phyloP scores from a whole-genome alignment of 2,113 vertebrate genomes.

The Tychaedon coryphoeus region DNA sequence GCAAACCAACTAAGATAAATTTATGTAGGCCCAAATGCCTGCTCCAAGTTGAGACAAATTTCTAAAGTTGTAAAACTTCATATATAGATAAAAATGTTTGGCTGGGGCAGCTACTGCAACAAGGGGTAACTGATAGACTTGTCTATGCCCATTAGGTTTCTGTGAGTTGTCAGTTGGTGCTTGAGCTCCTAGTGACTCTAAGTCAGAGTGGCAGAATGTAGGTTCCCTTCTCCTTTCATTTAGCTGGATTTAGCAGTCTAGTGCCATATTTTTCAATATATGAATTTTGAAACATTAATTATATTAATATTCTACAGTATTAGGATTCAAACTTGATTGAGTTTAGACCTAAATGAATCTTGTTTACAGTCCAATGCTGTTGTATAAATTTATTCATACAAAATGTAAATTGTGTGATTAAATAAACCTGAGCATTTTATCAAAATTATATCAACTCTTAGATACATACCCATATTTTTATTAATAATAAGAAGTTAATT shows the following conservation, averaged over 20 bases:
- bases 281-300: not conserved
- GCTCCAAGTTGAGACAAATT: not conserved
- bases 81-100: not conserved
- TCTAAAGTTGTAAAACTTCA: not conserved
- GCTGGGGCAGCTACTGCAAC: not conserved
- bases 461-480: not conserved
- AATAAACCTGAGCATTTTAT: not conserved
- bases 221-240: not conserved
- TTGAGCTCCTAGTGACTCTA: not conserved
- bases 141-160: not conserved
- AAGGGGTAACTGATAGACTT: not conserved
- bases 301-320: not conserved
- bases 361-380: not conserved
- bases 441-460: not conserved
- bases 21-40: not conserved
- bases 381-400: conserved; percentile 1
- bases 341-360: not conserved
- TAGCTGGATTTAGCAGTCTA: not conserved
- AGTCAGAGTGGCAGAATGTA: not conserved
- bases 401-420: conserved; percentile 20
- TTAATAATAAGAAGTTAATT: not conserved
- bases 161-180: not conserved
- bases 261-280: not conserved
- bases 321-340: conserved; percentile 8
- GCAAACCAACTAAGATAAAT: not conserved